These are phyloP conservation scores for Alsophila aescularia DNA, from an alignment of 2,888 invertebrate genomes.

Conservation along the genomic window DNA sequence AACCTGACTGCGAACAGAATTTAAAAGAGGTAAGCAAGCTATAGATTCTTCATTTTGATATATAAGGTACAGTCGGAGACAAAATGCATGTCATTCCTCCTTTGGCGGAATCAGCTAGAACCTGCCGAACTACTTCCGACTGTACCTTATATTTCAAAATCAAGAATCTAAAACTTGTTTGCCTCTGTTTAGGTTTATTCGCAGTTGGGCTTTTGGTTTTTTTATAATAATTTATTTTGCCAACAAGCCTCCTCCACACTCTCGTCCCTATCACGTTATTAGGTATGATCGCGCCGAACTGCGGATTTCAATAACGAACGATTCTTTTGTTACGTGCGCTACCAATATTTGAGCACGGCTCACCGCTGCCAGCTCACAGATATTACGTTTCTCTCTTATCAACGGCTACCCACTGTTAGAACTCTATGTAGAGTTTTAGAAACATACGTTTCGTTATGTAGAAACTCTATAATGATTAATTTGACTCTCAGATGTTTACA, in stretches of 20 bases:
- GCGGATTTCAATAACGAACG: slow-evolving; percentile 78
- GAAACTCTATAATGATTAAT: too few species aligned
- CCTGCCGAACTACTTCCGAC: too few species aligned
- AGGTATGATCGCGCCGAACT: slow-evolving; percentile 71
- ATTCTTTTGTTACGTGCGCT: slow-evolving; percentile 79
- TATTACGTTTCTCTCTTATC: slow-evolving; percentile 18
- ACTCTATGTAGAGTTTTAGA: not conserved
- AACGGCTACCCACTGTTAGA: not conserved
- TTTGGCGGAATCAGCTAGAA: too few species aligned
- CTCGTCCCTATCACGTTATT: slow-evolving; percentile 63
- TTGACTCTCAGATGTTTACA: too few species aligned
- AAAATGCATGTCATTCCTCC: too few species aligned
- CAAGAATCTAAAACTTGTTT: too few species aligned
- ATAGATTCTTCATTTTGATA: too few species aligned
- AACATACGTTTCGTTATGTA: not conserved
- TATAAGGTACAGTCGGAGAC: too few species aligned
- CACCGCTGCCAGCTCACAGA: slow-evolving; percentile 59
- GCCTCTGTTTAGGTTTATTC: too few species aligned
- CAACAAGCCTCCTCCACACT: slow-evolving; percentile 18
- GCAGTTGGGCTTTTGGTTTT: not conserved
- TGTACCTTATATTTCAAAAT: too few species aligned
- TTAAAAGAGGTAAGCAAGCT: too few species aligned
- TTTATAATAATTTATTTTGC: not conserved
- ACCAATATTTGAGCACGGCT: slow-evolving; percentile 74
- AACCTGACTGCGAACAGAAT: too few species aligned